Conservation (phyloP, 2,797 vertebrate species). For the Paedocypris micromegethes region DNA sequence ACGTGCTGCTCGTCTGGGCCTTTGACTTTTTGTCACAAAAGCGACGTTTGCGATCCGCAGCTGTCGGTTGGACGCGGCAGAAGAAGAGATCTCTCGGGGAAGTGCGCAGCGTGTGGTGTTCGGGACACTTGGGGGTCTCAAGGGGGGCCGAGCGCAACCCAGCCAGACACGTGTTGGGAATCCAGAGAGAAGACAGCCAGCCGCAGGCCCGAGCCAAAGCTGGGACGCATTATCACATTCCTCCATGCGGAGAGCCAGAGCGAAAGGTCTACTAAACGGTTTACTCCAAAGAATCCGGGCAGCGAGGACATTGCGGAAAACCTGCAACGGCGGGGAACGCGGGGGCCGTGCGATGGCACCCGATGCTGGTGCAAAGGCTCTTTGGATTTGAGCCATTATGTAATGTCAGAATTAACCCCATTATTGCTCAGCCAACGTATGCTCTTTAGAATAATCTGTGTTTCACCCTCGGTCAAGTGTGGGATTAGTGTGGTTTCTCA, state of each 20-base stretch:
- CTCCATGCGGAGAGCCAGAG: conserved; percentile 39
- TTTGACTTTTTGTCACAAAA: conserved; percentile 26
- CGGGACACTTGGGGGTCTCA: conserved; percentile 21
- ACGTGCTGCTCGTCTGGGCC: background rate
- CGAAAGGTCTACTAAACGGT: conserved; percentile 37
- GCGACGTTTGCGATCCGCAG: conserved; percentile 2
- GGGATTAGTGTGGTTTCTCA: conserved; percentile 26
- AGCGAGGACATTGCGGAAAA: conserved; percentile 37
- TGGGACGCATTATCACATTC: conserved; percentile 46
- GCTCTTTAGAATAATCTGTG: conserved; percentile 11
- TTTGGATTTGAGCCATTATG: conserved; percentile 16
- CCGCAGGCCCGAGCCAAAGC: conserved; percentile 40
- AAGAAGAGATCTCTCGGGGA: conserved; percentile 9
- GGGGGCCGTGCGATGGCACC: no score
- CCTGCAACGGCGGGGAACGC: background rate
- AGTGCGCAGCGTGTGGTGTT: conserved; percentile 17
- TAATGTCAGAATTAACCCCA: conserved; percentile 14
- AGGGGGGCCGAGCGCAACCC: conserved; percentile 1
- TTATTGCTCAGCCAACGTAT: conserved; percentile 2
- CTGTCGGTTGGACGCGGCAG: conserved; percentile 4
- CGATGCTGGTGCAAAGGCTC: no score
- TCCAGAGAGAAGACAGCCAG: conserved; percentile 24
- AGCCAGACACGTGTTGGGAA: conserved; percentile 37
- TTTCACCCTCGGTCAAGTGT: background rate
- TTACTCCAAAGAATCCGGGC: conserved; percentile 23